Conservation (phyloP, 2,113 vertebrate species). For the Indri indri region DNA sequence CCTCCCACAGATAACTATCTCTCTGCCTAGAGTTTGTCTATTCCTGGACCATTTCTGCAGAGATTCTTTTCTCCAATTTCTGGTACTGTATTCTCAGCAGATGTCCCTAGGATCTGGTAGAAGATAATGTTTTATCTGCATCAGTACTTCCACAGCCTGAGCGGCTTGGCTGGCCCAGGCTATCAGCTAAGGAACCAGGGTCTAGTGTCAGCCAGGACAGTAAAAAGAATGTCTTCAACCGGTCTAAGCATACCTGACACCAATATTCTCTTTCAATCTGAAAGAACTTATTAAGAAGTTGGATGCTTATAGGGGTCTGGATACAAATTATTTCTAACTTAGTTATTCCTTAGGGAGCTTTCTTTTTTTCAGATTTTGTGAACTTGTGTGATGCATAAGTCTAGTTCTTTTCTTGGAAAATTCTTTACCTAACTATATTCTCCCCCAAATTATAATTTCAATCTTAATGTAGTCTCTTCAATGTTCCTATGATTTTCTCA, state of each 20-base stretch:
- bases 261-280: not conserved
- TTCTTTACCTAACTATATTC: not conserved
- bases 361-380: not conserved
- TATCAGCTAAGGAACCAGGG: too few relatives aligned
- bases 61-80: not conserved
- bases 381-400: not conserved
- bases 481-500: not conserved
- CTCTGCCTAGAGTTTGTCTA: not conserved
- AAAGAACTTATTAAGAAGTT: not conserved
- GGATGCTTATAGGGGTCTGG: not conserved
- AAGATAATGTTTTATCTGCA: not conserved
- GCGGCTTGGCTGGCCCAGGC: not conserved
- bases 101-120: not conserved
- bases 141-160: not conserved
- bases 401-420: not conserved
- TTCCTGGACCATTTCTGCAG: not conserved
- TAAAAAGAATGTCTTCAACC: not conserved
- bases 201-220: not conserved
- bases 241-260: not conserved
- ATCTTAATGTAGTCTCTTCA: not conserved
- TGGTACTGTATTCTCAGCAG: not conserved
- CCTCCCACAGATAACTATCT: not conserved
- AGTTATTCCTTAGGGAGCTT: not conserved
- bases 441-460: not conserved
- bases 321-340: not conserved